Evolutionary conservation across 92 coral and sea anemone genomes (phyloP), one percentile per base, ranked within the genome.

Genomic region (Paragorgia papillata): DNA sequence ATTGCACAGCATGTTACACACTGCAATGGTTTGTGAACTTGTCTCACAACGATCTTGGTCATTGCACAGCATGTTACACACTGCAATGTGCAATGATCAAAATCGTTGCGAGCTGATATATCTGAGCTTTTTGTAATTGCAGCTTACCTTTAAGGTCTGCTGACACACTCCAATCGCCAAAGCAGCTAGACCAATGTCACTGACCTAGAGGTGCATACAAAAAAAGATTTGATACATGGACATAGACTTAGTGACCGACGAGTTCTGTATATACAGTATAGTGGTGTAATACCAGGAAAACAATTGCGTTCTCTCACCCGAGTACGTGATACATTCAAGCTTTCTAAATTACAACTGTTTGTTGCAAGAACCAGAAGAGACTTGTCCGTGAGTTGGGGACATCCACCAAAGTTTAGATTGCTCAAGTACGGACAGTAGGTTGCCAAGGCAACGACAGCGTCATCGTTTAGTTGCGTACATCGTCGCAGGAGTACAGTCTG

Each of bases 401-500:
- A 93, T 13, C 94, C 96, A 18, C 94, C 88, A 26, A 93, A 65
- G 63, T 93, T 90, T 34, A 93, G 97, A 55, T 90, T 87, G 13
- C 61, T 48, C 51, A 93, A 29, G 32, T 76, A 69, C 17, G 83
- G 78, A 61, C 97, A 93, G 75, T 80, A 71, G 21, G 81, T 69
- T 10, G 97, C 86, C 20, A 93, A 76, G 28, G 89, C 86, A 34
- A 69, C 82, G 25, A 93, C 74, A 2, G 91, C 97, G 56, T 56
- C 82, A 63, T 93, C 97, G 41, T 87, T 64, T 6, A 90, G 31
- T 40, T 73, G 79, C 44, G 83, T 75, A 79, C 97, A 93, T 19
- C 97, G 84, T 8, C 97, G 88, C 13, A 93, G 88, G 37, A 81
- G 88, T 13, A 93, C 91, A 13, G 97, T 93, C 40, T 84, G 97